A percentile compares a stretch with the other conserved stretches of the same genome.
Evolutionary conservation across 1,140 invertebrate genomes (phyloP).

Genomic region (Ceratoteleas bidentatus): DNA sequence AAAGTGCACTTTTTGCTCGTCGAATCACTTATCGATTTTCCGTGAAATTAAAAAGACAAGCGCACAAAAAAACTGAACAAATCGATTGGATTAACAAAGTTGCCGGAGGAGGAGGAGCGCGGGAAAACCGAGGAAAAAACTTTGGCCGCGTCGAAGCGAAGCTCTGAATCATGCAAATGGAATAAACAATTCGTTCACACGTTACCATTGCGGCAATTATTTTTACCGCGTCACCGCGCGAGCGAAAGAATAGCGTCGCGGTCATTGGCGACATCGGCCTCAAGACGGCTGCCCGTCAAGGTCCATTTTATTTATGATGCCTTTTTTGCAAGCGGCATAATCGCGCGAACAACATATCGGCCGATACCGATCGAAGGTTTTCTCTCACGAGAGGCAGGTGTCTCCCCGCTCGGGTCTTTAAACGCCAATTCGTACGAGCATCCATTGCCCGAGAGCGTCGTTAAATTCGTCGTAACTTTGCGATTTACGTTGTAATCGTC

Average conservation of each 20-base stretch:
- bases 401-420: neutral
- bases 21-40: too few species aligned
- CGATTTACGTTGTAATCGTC: neutral
- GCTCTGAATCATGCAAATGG: conserved; percentile 53
- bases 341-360: conserved; percentile 49
- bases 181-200: conserved; percentile 63
- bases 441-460: neutral
- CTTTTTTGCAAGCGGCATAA: conserved; percentile 47
- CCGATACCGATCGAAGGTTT: conserved; percentile 56
- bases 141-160: conserved; percentile 18
- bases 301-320: conserved; percentile 61
- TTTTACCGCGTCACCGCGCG: conserved; percentile 43
- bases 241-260: conserved; percentile 55
- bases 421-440: neutral
- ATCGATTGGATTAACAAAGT: too few species aligned
- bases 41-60: too few species aligned
- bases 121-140: conserved; percentile 1
- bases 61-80: too few species aligned
- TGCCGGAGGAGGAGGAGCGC: too few species aligned
- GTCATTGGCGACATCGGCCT: conserved; percentile 65
- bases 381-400: conserved; percentile 44
- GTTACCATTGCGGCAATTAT: conserved; percentile 60
- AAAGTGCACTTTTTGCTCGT: too few species aligned
- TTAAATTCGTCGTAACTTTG: neutral
- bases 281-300: conserved; percentile 58